phyloP scores from a whole-genome alignment of 2,797 vertebrate genomes.

The Microcaecilia unicolor region DNA sequence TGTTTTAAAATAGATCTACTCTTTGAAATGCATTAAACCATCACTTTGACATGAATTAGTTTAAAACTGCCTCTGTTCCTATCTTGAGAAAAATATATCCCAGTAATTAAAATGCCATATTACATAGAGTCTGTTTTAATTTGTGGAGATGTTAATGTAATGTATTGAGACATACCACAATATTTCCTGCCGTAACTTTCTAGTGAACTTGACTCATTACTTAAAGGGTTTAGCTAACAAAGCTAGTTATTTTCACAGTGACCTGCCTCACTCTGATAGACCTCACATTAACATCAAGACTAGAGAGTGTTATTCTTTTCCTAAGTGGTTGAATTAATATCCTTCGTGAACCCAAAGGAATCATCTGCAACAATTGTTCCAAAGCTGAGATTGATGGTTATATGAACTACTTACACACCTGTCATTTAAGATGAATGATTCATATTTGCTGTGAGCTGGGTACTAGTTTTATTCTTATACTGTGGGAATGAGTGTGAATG shows the following conservation, averaged over 20 bases:
- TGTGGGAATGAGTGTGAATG: background rate
- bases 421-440: background rate
- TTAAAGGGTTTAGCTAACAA: accelerated
- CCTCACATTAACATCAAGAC: slow-evolving; percentile 8
- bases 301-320: background rate
- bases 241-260: accelerated
- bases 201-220: no score
- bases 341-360: background rate
- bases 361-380: background rate
- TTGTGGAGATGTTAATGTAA: slow-evolving; percentile 15
- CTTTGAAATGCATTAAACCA: no score
- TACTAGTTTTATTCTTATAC: background rate
- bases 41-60: no score
- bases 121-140: no score
- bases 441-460: background rate
- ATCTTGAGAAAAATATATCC: slow-evolving; percentile 5
- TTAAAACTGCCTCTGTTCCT: no score
- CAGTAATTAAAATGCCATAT: background rate
- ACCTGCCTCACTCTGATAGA: slow-evolving; percentile 11
- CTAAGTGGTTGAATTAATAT: slow-evolving; percentile 7
- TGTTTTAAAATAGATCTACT: no score
- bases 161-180: no score
- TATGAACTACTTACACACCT: background rate
- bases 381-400: background rate
- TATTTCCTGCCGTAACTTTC: no score